Conservation (phyloP, 2,797 vertebrate species). For the Hipposideros larvatus region DNA sequence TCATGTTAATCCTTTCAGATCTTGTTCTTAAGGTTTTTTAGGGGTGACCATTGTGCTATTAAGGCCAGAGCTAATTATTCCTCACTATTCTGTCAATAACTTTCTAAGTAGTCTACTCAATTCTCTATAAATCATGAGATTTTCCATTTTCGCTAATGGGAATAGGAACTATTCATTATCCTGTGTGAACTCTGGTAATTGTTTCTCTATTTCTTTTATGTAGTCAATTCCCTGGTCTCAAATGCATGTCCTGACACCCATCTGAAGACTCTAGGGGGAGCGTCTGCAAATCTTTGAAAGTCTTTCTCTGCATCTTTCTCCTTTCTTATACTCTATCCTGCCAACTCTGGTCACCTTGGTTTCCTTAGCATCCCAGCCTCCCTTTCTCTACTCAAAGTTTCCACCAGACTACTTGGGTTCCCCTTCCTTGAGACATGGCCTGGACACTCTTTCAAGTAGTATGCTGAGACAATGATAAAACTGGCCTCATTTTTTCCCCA, state of each 20-base stretch:
- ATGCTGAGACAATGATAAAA: not conserved
- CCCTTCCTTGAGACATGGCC: not conserved
- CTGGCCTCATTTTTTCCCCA: not conserved
- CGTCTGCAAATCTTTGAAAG: not conserved
- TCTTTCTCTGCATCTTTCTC: not conserved
- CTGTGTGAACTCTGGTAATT: not conserved
- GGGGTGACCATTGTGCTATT: not conserved
- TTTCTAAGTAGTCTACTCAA: not conserved
- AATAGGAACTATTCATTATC: not conserved
- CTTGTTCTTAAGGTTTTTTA: conserved; percentile 24
- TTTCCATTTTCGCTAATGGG: not conserved
- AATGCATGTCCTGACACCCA: not conserved
- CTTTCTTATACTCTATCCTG: not conserved
- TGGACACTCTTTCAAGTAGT: not conserved
- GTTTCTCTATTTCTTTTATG: not conserved
- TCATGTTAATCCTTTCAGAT: not conserved
- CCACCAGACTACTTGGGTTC: not conserved
- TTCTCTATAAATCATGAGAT: not conserved
- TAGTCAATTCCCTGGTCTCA: not conserved
- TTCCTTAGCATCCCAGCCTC: not conserved
- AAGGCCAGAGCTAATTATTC: not conserved
- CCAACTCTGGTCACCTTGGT: not conserved
- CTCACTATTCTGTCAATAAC: not conserved
- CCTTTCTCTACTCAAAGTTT: not conserved
- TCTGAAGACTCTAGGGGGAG: not conserved